Evolutionary conservation across 2,797 vertebrate genomes (phyloP), one percentile per base, ranked within the genome.

Genomic region (Rallus crepitans): DNA sequence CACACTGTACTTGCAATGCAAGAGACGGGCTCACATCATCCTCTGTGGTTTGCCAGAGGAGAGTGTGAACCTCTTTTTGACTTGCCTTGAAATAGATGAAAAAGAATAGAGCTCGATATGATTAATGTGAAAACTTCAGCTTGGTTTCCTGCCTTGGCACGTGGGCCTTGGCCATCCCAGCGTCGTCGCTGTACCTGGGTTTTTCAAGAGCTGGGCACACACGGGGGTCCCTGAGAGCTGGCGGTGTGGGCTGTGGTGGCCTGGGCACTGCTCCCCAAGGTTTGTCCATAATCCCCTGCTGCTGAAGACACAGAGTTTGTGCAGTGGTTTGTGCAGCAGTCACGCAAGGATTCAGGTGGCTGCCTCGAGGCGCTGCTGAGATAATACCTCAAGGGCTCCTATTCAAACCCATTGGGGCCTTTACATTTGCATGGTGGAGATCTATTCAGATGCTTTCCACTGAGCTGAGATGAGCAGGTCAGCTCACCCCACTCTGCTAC

Each of bases 31-130:
- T 95, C 82, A 42, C 90, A 53, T 95, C 95, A 93, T 96, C 94
- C 93, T 95, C 93, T 95, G 96, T 94, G 95, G 93, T 93, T 97
- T 91, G 88, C 95, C 85, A 94, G 90, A 90, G 89, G 93, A 90
- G 95, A 90, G 78, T 79, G 82, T 87, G 94, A 94, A 89, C 94
- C 93, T 95, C 90, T 86, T 95, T 91, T 94, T 89, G 88, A 84
- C 96, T 94, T 70, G 92, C 94, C 93, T 95, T 91, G 80, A 92
- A 96, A 97, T 57, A 88, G 93, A 95, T 95, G 92, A 91, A 95
- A 94, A 96, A 94, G 84, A 94, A 95, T 91, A 80, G 83, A 79
- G 69, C 91, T 96, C 7, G 76, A 82, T 85, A 95, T 86, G 94
- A 96, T 94, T 92, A 92, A 96, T 95, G 94, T 92, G 94, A 90